Base-by-base conservation (phyloP, 2,797 vertebrate species). In the Etheostoma nigrum region DNA sequence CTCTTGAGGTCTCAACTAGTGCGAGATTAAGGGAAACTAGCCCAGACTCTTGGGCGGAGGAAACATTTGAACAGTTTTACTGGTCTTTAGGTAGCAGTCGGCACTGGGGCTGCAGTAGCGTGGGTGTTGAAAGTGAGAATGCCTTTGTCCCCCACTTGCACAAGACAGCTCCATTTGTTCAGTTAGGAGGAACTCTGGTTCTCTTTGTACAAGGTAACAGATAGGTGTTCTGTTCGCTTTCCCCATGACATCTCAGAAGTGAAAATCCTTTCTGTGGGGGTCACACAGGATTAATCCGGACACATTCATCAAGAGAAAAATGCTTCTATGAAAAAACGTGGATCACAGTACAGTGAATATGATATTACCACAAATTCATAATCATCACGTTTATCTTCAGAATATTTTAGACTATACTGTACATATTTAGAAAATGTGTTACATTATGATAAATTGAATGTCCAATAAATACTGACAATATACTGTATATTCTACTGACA, bases 151-250 rank as follows among this genome's bases (percentile, higher is more conserved):
- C 59, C 55, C 75, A 72, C 79, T 79, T 19, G 2, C 84, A 73
- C 69, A 57, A 92, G 93, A 95, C 94, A 94, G 93, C 83, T 94
- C 88, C 83, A 94, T 95, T 94, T 95, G 93, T 94, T 90, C 88
- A 84, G 88, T 93, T 94, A 92, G 86, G 86, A 88, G 82, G 58
- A 90, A 93, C 84, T 88, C 83, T 42, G 74, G 79, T 92, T 90
- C 80, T 69, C 72, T 89, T 85, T 91, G 84, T 94, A 88, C 91
- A 85, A 83, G 85, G 80, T 88, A 91, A 93, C 88, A 91, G 88
- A 90, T 92, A 88, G 67, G 65, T 93, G 88, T 88, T 91, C 76
- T 87, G 86, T 91, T 93, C 61, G 77, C 84, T 91, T 94, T 91
- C 73, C 75, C 68, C 42, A 15, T 70, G 57, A 84, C 78, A 80